Evolutionary conservation across 2,113 vertebrate species (phyloP).

Genomic region (Neofelis nebulosa): DNA sequence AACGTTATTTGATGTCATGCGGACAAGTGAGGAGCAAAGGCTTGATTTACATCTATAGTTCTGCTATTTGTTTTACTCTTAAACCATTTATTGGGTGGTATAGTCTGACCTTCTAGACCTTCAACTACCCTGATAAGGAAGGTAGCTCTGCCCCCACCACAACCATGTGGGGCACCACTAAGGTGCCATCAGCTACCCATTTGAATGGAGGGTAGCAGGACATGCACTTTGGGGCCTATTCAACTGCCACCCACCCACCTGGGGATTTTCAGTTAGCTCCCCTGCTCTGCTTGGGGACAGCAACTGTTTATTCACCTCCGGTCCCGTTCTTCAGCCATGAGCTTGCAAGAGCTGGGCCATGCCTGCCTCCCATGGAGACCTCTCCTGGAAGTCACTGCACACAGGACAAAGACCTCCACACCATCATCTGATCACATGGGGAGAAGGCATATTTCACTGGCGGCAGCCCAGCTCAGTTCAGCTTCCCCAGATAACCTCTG

Average conservation of each 20-base stretch:
- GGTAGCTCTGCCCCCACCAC: accelerated
- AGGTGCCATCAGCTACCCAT: accelerated
- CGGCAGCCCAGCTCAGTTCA: too few species aligned
- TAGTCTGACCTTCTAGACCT: neutral
- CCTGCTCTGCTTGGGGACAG: neutral
- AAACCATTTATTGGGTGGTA: neutral
- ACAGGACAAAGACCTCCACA: neutral
- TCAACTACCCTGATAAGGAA: neutral
- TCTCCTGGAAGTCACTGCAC: neutral
- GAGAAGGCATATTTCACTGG: neutral
- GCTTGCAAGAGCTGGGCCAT: neutral
- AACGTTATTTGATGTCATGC: neutral
- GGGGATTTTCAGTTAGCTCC: neutral
- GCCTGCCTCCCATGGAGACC: neutral
- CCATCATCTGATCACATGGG: neutral
- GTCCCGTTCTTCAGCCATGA: neutral
- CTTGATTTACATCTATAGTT: neutral
- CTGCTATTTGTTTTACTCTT: neutral
- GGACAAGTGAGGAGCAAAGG: neutral
- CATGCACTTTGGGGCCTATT: neutral
- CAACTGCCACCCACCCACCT: neutral
- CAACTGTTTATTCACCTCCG: neutral
- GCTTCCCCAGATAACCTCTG: neutral
- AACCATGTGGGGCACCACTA: too few species aligned
- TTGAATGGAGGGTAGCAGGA: too few species aligned